These are phyloP conservation scores for Parotocinclus haroldoi DNA, from an alignment of 2,797 vertebrate species.

Conservation along the genomic window DNA sequence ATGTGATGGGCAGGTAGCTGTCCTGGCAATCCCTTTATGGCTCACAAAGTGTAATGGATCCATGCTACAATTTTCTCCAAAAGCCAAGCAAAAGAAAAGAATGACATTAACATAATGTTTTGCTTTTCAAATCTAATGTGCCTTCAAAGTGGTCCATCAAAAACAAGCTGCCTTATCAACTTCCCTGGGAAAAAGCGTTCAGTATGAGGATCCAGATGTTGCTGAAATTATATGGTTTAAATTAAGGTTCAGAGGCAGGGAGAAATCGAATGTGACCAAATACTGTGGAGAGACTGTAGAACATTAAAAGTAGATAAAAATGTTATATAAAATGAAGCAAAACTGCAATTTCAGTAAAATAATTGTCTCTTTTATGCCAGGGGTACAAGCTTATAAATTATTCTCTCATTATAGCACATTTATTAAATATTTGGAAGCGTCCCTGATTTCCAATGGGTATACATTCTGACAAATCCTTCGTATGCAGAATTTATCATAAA, in stretches of 20 bases:
- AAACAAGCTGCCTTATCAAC: neutral
- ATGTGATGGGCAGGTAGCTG: neutral
- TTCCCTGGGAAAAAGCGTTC: neutral
- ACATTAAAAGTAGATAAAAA: no score
- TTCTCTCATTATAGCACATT: no score
- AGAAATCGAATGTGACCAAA: neutral
- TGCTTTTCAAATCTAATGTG: neutral
- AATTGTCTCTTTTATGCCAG: no score
- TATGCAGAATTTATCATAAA: no score
- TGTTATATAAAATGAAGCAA: neutral
- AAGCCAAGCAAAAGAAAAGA: constrained; percentile 19
- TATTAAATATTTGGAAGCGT: no score
- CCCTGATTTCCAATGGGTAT: no score
- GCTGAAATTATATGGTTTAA: neutral
- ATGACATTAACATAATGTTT: constrained; percentile 1
- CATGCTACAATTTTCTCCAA: constrained; percentile 30
- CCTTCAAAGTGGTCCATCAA: neutral
- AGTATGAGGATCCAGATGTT: neutral
- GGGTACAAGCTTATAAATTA: no score
- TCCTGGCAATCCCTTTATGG: neutral
- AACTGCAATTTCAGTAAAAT: no score
- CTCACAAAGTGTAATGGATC: constrained; percentile 12
- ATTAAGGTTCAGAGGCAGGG: neutral
- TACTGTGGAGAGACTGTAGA: neutral
- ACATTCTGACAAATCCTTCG: no score